Base-by-base conservation (phyloP, 2,888 invertebrate genomes). In the Agrotis ipsilon region DNA sequence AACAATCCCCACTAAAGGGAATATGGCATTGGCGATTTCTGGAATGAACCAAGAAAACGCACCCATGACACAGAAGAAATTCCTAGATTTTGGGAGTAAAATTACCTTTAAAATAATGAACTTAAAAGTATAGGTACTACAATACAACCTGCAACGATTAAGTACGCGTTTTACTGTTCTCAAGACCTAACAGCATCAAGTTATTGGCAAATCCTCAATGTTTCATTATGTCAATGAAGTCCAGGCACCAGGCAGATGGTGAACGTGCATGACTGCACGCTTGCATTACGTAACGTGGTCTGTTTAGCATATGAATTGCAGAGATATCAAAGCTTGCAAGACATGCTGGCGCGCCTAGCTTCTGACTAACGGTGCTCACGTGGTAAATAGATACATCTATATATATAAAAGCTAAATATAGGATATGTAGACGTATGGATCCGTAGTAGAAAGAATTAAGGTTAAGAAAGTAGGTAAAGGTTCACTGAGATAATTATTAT, bases 331-430 rank as follows among this genome's bases (percentile, higher is more conserved):
- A 52, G 60, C 60, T 54, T 60, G 5, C 19, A 48, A 54, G 52
- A 72, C 52, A 43, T 16, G 18, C 39, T 48, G 72, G 61, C 27
- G 70, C 27, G 61, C 19, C 52, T 14, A 21, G 32, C 54, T 54
- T 39, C 52, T 71, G 70, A 72, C 19, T 70, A 72, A 71, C 14
- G 5, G 1, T 16, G 1, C 46, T n/a, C 48, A 55, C 27, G 46
- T 16, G 54, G 2, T 1, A 39, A 1, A 11, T 39, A 39, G 0
- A 39, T 39, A 32, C n/a, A n/a, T n/a, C n/a, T n/a, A n/a, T n/a
- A n/a, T n/a, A n/a, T n/a, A n/a, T n/a, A n/a, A n/a, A n/a, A n/a
- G n/a, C n/a, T n/a, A n/a, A n/a, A n/a, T n/a, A n/a, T n/a, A n/a
- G n/a, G n/a, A n/a, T n/a, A n/a, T n/a, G n/a, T n/a, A n/a, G n/a